Evolutionary conservation across 2,113 vertebrate genomes (phyloP), one percentile per base, ranked within the genome.

Genomic region (Leucosticte australis): DNA sequence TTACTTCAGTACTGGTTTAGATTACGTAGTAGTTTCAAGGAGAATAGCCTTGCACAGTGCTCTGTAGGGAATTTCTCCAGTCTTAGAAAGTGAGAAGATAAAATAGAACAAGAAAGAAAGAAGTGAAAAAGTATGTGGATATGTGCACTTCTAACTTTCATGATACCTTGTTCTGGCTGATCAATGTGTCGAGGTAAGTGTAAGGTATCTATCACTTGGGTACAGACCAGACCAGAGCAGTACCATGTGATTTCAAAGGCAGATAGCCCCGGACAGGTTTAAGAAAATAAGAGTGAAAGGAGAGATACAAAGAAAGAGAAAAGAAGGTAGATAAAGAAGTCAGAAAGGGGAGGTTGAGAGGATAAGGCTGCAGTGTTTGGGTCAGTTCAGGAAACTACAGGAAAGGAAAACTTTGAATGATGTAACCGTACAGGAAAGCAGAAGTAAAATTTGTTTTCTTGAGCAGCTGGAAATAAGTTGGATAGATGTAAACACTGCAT

Each of bases 351-450:
- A 35, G 41, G 33, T 35, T 50, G 42, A 76, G 46, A 80, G 46
- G 39, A 44, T 42, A 76, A 76, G 30, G 44, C 56, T 82, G 41
- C 24, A 30, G 23, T 46, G 46, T 84, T 91, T 42, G 28, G 37
- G 28, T 53, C 17, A 1, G 59, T 41, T 92, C 71, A 68, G n/a
- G 64, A 77, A 57, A 71, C 30, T 85, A 62, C 24, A 57, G 63
- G 42, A 89, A 89, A 87, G n/a, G 22, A 89, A 92, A 87, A 87
- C 19, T 70, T 79, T 82, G 86, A 90, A 95, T 57, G 11, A 64
- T 28, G 42, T 62, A 49, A 65, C 75, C 13, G 3, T 73, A 53
- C 33, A 59, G 84, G 67, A 95, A 89, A 92, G 47, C 21, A 95
- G 70, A 73, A 76, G 41, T 6, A 63, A 79, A 89, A 37, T 70